Evolutionary conservation across 2,797 vertebrate genomes (phyloP).

Genomic region (Mareca penelope): DNA sequence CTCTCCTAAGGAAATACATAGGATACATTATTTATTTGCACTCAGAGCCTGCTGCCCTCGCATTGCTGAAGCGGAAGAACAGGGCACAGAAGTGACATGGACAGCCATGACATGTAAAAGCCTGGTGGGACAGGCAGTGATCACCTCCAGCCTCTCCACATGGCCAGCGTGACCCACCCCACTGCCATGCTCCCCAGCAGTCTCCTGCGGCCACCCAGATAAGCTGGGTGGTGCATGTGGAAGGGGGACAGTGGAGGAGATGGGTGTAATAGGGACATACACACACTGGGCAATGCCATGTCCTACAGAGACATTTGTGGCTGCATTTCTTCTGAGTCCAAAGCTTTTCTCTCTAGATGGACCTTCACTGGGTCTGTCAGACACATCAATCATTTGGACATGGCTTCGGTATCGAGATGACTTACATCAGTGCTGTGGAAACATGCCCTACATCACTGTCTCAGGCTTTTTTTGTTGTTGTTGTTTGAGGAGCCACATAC

Average conservation of each 20-base stretch:
- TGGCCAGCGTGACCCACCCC: neutral
- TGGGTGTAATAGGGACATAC: neutral
- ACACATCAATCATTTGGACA: neutral
- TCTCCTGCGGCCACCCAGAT: neutral
- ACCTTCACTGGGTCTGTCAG: neutral
- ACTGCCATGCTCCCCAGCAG: fast-evolving
- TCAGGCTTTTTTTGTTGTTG: neutral
- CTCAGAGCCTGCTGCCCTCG: neutral
- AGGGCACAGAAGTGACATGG: neutral
- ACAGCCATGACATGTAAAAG: fast-evolving
- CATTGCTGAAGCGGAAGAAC: fast-evolving
- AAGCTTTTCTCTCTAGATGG: neutral
- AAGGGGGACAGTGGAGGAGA: fast-evolving
- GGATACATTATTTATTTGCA: neutral
- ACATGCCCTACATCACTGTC: neutral
- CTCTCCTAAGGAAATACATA: neutral
- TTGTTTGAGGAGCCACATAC: neutral
- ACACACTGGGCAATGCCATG: fast-evolving
- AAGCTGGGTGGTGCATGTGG: neutral
- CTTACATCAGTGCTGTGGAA: neutral
- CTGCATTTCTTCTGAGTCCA: neutral
- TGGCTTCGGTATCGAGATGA: neutral
- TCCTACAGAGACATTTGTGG: neutral
- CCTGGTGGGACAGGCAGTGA: neutral
- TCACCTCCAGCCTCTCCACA: neutral